These are phyloP conservation scores for Falcunculus frontatus DNA, from an alignment of 2,113 vertebrate species.

Conservation along the genomic window DNA sequence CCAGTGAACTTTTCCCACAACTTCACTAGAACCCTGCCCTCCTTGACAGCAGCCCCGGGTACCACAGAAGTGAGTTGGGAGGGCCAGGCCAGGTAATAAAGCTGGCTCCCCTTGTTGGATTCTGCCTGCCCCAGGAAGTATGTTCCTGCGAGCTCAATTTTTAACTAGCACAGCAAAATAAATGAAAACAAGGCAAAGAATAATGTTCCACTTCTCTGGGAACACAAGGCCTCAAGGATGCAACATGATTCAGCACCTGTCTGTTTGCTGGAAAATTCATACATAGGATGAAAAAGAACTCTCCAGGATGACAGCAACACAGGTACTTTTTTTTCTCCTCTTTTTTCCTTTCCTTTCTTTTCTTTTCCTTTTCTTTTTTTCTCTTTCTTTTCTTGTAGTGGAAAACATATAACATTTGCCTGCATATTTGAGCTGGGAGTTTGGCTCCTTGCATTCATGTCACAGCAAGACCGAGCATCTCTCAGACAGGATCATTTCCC, in stretches of 20 bases:
- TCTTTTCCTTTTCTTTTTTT: too few relatives aligned
- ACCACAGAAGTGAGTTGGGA: neutral
- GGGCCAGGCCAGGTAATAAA: neutral
- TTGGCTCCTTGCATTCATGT: neutral
- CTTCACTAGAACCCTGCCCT: neutral
- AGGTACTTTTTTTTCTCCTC: neutral
- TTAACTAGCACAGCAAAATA: neutral
- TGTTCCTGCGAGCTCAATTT: neutral
- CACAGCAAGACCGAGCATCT: neutral
- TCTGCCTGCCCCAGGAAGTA: neutral
- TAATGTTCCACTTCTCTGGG: neutral
- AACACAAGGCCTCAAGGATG: neutral
- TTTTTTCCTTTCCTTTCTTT: neutral
- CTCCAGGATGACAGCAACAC: neutral
- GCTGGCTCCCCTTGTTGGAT: neutral
- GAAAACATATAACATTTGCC: neutral
- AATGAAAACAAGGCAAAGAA: neutral
- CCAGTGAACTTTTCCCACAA: neutral
- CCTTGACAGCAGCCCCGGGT: neutral
- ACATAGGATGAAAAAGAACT: neutral
- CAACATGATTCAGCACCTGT: neutral
- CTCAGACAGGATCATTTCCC: neutral
- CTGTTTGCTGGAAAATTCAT: neutral
- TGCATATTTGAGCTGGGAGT: neutral
- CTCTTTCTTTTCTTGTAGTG: neutral